Conservation (phyloP, 2,113 vertebrate genomes). For the Petromus typicus region DNA sequence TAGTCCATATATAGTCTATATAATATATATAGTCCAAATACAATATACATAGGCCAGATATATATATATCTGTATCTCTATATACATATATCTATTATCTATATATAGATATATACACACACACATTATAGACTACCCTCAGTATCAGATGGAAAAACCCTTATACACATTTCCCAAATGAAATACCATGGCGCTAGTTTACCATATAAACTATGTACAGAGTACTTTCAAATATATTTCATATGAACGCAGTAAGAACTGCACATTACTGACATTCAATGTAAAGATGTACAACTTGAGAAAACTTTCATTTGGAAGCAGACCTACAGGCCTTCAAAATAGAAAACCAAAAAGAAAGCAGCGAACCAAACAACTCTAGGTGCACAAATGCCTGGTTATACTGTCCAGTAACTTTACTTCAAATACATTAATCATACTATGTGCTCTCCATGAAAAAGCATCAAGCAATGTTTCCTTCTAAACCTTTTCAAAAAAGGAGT, state of each 20-base stretch:
- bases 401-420: slow-evolving; percentile 28
- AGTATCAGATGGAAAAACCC: neutral
- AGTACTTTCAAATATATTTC: slow-evolving; percentile 19
- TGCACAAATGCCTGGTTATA: neutral
- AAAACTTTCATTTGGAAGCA: slow-evolving; percentile 24
- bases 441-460: slow-evolving; percentile 32
- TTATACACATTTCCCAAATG: neutral
- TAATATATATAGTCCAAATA: too few relatives aligned
- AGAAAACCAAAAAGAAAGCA: neutral
- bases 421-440: slow-evolving; percentile 13
- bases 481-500: slow-evolving; percentile 12
- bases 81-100: too few relatives aligned
- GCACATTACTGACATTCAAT: slow-evolving; percentile 24
- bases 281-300: slow-evolving; percentile 6
- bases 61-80: too few relatives aligned
- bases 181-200: neutral
- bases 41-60: too few relatives aligned
- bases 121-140: too few relatives aligned
- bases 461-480: slow-evolving; percentile 14
- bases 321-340: neutral
- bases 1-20: too few relatives aligned
- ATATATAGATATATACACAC: too few relatives aligned
- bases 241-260: slow-evolving; percentile 44
- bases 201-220: neutral
- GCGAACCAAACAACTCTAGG: neutral